Percentiles rank a stretch among this genome's conserved stretches.
Evolutionary conservation across 2,888 invertebrate genomes (phyloP).

Genomic region (Epistrophe grossulariae): DNA sequence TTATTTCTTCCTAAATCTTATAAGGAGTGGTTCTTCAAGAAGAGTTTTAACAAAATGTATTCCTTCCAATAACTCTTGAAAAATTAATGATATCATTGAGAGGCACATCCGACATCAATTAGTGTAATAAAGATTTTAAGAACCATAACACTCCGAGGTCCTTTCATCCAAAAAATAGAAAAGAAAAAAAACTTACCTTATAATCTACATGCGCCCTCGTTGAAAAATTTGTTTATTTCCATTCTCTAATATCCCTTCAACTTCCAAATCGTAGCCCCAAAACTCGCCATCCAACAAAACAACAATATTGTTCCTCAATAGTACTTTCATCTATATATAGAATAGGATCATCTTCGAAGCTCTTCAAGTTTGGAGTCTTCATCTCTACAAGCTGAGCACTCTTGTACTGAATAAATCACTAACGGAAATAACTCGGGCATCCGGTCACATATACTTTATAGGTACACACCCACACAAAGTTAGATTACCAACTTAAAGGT

Average conservation of each 20-base stretch:
- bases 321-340: constrained; percentile 34
- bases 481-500: constrained; percentile 19
- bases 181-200: constrained; percentile 4
- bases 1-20: not conserved
- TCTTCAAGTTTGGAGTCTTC: constrained; percentile 22
- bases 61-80: constrained; percentile 7
- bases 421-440: constrained; percentile 42
- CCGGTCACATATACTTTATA: constrained; percentile 20
- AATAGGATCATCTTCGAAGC: constrained; percentile 40
- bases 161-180: not conserved
- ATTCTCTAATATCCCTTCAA: constrained; percentile 1
- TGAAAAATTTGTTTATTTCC: constrained; percentile 29
- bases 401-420: constrained; percentile 55
- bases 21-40: not conserved
- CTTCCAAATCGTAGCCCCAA: not conserved
- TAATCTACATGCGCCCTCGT: not conserved
- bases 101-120: constrained; percentile 21
- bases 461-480: not conserved
- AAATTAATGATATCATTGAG: constrained; percentile 26
- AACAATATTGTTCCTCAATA: constrained; percentile 27
- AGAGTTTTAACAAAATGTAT: not conserved
- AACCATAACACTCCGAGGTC: not conserved
- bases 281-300: not conserved
- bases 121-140: constrained; percentile 27
- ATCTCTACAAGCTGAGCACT: constrained; percentile 44